These are phyloP conservation scores for Thaumetopoea pityocampa DNA, from an alignment of 1,140 invertebrate species.

Conservation along the genomic window DNA sequence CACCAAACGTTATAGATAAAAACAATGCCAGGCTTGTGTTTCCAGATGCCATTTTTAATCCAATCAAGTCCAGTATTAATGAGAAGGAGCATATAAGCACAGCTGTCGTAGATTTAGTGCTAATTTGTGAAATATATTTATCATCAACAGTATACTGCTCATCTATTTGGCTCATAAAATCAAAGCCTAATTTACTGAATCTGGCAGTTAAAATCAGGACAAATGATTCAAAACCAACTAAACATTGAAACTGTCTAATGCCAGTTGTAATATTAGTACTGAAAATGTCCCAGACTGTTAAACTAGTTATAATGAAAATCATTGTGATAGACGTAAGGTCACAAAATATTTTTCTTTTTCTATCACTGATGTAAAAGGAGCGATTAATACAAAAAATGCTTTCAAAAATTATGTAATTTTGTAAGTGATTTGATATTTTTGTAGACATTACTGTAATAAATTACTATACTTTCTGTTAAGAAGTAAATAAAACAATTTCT, in stretches of 20 bases:
- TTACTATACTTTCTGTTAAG: not conserved
- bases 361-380: slow-evolving; percentile 21
- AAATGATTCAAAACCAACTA: slow-evolving; percentile 22
- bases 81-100: slow-evolving; percentile 18
- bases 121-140: slow-evolving; percentile 15
- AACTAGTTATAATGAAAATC: not conserved
- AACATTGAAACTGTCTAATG: slow-evolving; percentile 16
- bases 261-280: slow-evolving; percentile 1
- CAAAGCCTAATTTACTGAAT: slow-evolving; percentile 12
- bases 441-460: not conserved
- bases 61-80: slow-evolving; percentile 24
- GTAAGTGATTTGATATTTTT: slow-evolving; percentile 2
- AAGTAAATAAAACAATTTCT: not conserved
- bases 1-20: slow-evolving; percentile 24
- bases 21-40: slow-evolving; percentile 12
- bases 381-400: slow-evolving; percentile 36
- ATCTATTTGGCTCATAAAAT: slow-evolving; percentile 27
- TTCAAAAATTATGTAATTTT: slow-evolving; percentile 16
- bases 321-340: slow-evolving; percentile 19
- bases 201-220: slow-evolving; percentile 13
- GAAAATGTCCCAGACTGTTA: slow-evolving; percentile 6
- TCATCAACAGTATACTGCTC: slow-evolving; percentile 29
- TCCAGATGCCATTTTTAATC: slow-evolving; percentile 16
- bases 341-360: slow-evolving; percentile 20
- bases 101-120: slow-evolving; percentile 7